Evolutionary conservation across 2,888 invertebrate species (phyloP).

Genomic region (Cylloceria caligata): DNA sequence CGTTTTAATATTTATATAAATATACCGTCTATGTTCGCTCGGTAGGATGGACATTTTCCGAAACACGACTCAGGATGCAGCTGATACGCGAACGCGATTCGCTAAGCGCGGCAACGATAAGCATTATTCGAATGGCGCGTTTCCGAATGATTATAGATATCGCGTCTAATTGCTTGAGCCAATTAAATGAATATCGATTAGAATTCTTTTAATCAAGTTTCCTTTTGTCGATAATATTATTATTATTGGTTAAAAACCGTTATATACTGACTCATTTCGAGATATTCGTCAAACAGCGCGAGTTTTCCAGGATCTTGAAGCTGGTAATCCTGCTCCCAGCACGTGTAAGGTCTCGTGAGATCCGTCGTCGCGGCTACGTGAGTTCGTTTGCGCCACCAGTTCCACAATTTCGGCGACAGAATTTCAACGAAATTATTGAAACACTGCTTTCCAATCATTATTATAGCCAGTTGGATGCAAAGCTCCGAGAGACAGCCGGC

Average conservation of each 20-base stretch:
- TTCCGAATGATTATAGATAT: too few species aligned
- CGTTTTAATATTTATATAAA: too few species aligned
- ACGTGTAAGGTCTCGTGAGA: slow-evolving; percentile 89
- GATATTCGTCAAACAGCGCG: slow-evolving; percentile 97
- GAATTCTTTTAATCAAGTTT: too few species aligned
- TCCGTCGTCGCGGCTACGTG: slow-evolving; percentile 92
- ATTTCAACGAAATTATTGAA: slow-evolving; percentile 97
- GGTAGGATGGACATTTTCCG: too few species aligned
- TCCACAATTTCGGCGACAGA: slow-evolving; percentile 94
- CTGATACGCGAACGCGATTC: too few species aligned
- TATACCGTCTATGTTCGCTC: too few species aligned
- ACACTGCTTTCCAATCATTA: slow-evolving; percentile 98
- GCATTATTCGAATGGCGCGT: too few species aligned
- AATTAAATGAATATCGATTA: too few species aligned
- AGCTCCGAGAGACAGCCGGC: slow-evolving; percentile 97
- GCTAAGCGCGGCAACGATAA: too few species aligned
- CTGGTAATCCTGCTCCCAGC: slow-evolving; percentile 98
- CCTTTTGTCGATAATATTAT: background rate
- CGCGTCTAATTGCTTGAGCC: too few species aligned
- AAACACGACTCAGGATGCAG: too few species aligned
- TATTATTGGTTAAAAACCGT: background rate
- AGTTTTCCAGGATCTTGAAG: slow-evolving; percentile 95
- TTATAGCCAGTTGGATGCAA: slow-evolving; percentile 96
- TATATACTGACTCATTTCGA: slow-evolving; percentile 95
- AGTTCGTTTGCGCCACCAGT: slow-evolving; percentile 94